phyloP scores from a whole-genome alignment of 64 coral and sea anemone genomes.

The Platygyra sinensis region DNA sequence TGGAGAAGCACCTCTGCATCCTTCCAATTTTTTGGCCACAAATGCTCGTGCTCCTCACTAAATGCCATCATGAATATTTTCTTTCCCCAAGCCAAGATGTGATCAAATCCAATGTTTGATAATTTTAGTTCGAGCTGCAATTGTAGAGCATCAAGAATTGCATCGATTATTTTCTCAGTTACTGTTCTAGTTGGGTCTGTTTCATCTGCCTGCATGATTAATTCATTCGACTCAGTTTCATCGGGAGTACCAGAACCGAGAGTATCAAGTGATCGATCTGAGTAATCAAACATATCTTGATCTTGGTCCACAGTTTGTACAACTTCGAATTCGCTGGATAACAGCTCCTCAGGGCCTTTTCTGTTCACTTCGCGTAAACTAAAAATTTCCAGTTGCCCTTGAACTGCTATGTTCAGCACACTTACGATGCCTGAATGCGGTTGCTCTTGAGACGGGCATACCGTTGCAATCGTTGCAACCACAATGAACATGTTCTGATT shows the following conservation, averaged over 20 bases:
- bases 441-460: slow-evolving; percentile 37
- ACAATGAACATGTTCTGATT: not conserved
- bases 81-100: slow-evolving; percentile 54
- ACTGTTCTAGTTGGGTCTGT: slow-evolving; percentile 1
- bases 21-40: slow-evolving; percentile 54
- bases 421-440: slow-evolving; percentile 43
- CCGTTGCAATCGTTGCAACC: slow-evolving; percentile 21
- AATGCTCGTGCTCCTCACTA: slow-evolving; percentile 10
- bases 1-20: slow-evolving; percentile 29
- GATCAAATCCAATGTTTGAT: too few relatives aligned
- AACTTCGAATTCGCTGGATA: not conserved
- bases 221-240: slow-evolving; percentile 4
- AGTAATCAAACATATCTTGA: not conserved
- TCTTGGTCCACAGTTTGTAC: not conserved
- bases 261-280: not conserved
- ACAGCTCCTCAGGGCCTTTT: not conserved
- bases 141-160: slow-evolving; percentile 46
- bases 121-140: slow-evolving; percentile 51
- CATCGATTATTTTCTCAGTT: slow-evolving; percentile 26
- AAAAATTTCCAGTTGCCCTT: not conserved
- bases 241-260: not conserved
- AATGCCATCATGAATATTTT: slow-evolving; percentile 38
- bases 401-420: not conserved
- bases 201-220: not conserved
- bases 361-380: not conserved